phyloP scores from a whole-genome alignment of 2,113 vertebrate species.

The Ictalurus punctatus region DNA sequence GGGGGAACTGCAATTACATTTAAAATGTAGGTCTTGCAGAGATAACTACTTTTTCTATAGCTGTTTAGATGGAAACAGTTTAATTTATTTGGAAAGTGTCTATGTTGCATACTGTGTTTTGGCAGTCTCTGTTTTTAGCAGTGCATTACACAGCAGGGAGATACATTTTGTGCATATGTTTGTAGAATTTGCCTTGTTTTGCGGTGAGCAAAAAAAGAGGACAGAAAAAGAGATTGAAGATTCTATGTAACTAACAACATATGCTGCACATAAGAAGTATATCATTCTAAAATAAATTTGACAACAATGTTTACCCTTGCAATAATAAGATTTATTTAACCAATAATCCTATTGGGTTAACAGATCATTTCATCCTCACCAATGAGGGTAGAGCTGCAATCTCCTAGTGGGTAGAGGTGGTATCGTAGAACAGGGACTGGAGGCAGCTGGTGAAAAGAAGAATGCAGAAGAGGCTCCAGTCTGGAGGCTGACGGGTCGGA shows the following conservation, averaged over 20 bases:
- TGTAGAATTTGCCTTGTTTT: neutral
- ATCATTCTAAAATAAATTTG: neutral
- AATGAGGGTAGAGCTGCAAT: conserved; percentile 83
- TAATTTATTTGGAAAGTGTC: neutral
- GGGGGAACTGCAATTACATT: neutral
- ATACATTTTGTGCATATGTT: conserved; percentile 1
- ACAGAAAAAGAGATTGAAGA: neutral
- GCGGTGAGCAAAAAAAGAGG: neutral
- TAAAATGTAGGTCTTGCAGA: neutral
- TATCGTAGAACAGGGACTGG: conserved; percentile 87
- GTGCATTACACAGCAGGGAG: neutral
- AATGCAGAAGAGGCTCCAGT: conserved; percentile 88
- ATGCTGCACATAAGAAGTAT: neutral
- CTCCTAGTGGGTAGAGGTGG: conserved; percentile 90
- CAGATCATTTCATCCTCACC: conserved; percentile 65
- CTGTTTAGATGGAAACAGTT: neutral
- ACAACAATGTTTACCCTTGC: neutral
- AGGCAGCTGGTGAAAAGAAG: conserved; percentile 84
- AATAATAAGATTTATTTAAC: neutral
- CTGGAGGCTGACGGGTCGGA: conserved; percentile 91
- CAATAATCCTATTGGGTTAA: too few species aligned
- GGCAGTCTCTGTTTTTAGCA: neutral
- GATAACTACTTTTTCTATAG: neutral
- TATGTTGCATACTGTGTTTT: neutral
- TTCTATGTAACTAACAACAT: neutral